Base-by-base conservation (phyloP, 2,113 vertebrate species). In the Onychostoma macrolepis region DNA sequence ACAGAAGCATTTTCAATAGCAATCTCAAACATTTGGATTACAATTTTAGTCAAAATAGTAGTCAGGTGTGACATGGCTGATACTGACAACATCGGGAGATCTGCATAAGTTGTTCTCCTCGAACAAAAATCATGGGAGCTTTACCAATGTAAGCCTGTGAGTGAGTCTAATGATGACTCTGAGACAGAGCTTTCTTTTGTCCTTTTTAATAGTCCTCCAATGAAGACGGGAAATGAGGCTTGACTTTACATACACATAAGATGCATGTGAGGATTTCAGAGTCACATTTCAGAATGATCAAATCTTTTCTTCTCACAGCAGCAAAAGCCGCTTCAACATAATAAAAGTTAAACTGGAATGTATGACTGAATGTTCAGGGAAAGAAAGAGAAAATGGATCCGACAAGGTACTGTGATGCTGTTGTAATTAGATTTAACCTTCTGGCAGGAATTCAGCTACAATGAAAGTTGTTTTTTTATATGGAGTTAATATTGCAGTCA, bases 211-310 rank as follows among this genome's bases (percentile, higher is more conserved):
- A 72, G 69, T 24, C 21, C 36, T 24, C 75, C 50, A 58, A 84
- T 75, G 48, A 88, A 89, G 9, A 83, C 12, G 33, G 82, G 87
- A 88, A 80, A 76, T 74, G 36, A 87, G 58, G n/a, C 69, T 24
- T 88, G 86, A 90, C 88, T 89, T 80, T 63, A 72, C 74, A 43
- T 53, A 74, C 67, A 87, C 80, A 78, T 17, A 41, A 43, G 67
- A 41, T 45, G 77, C 79, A 88, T 10, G 85, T 87, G 88, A 90
- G n/a, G n/a, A n/a, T n/a, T n/a, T n/a, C n/a, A n/a, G n/a, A 82
- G 85, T 89, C 85, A 63, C 79, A 76, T 87, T 90, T 88, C 87
- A 90, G 80, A 71, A 88, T 8, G 72, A 80, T 13, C 15, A 84
- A 36, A 84, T 76, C 43, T 53, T 86, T 90, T 82, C 56, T 77